phyloP scores from a whole-genome alignment of 2,888 invertebrate genomes.

The Lasioglossum zephyrum region DNA sequence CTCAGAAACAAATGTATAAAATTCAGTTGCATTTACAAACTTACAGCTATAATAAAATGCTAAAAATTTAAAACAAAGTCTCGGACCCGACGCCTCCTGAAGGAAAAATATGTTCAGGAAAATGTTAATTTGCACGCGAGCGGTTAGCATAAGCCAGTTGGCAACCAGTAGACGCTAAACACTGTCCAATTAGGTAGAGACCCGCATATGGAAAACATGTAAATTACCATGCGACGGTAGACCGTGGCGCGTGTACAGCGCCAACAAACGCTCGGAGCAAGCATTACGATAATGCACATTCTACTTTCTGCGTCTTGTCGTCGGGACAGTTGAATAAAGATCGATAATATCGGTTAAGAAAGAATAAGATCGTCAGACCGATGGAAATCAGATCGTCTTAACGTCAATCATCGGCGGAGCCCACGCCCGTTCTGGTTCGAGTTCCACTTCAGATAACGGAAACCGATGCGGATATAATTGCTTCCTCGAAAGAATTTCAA shows the following conservation, averaged over 20 bases:
- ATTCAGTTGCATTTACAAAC: too few species aligned
- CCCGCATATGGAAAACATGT: slow-evolving; percentile 22
- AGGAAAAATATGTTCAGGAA: background rate
- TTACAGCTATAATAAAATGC: too few species aligned
- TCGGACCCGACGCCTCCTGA: background rate
- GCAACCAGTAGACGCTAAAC: slow-evolving; percentile 3
- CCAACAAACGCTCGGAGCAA: background rate
- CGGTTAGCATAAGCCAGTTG: background rate
- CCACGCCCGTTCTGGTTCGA: background rate
- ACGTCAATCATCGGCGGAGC: background rate
- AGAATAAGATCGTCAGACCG: slow-evolving; percentile 1
- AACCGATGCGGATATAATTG: slow-evolving; percentile 3
- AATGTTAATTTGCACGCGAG: background rate
- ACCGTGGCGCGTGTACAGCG: background rate
- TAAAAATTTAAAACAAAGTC: background rate
- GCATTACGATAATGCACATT: background rate
- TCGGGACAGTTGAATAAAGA: slow-evolving; percentile 9
- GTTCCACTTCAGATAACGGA: background rate
- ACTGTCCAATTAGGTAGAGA: slow-evolving; percentile 12
- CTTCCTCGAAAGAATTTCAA: background rate
- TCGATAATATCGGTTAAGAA: background rate
- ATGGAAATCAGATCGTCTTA: slow-evolving; percentile 8
- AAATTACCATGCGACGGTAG: slow-evolving; percentile 19
- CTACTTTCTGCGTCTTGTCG: slow-evolving; percentile 6
- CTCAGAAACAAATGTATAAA: too few species aligned